Conservation (phyloP, 2,797 vertebrate genomes). For the Darevskia nairensis region DNA sequence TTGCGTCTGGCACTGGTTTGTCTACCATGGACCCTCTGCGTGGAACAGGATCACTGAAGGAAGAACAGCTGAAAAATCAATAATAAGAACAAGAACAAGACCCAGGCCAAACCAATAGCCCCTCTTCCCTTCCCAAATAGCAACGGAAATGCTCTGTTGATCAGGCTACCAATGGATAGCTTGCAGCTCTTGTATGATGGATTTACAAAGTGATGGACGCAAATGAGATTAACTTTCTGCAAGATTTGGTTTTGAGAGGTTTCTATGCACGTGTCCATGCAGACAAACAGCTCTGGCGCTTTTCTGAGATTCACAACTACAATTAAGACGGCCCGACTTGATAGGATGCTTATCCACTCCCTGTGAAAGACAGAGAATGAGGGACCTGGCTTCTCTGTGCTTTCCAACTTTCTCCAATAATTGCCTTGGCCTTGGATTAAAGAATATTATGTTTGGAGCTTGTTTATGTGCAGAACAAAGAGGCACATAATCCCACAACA, state of each 20-base stretch:
- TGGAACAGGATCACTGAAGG: neutral
- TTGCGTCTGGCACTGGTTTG: too few species aligned
- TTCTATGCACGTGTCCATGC: neutral
- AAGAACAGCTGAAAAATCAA: neutral
- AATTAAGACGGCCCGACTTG: too few species aligned
- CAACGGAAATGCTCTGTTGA: neutral
- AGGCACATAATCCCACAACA: neutral
- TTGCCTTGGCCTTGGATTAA: constrained; percentile 1
- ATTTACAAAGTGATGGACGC: neutral
- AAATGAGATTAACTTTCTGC: neutral
- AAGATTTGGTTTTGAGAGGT: neutral
- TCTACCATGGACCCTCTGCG: neutral
- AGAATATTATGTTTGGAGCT: neutral
- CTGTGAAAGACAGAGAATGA: neutral
- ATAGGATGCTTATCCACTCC: neutral
- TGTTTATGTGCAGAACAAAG: neutral
- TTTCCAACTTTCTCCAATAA: neutral
- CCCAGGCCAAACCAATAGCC: too few species aligned
- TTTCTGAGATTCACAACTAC: neutral
- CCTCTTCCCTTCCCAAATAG: neutral
- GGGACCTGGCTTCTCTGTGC: too few species aligned
- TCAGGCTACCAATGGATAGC: neutral
- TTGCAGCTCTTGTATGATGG: neutral
- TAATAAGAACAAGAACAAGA: too few species aligned
- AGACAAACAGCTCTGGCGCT: neutral